These are phyloP conservation scores for Euwallacea similis DNA, from an alignment of 1,140 invertebrate species.

Conservation along the genomic window DNA sequence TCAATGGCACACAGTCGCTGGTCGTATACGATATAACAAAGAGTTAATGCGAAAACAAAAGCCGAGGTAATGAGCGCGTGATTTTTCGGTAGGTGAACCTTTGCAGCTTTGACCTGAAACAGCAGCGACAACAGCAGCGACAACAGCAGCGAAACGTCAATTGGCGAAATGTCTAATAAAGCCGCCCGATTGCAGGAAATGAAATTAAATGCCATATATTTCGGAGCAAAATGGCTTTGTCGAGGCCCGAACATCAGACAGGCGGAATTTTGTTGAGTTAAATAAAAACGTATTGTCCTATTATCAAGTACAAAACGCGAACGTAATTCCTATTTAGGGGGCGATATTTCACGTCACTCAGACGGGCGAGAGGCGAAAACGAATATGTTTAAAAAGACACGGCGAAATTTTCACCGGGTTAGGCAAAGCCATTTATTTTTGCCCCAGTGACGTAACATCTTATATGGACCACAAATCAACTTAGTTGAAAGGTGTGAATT, in stretches of 20 bases:
- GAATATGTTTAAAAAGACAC: slow-evolving; percentile 33
- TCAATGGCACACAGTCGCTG: no score
- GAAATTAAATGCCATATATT: slow-evolving; percentile 34
- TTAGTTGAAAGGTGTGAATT: slow-evolving; percentile 10
- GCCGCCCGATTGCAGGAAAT: neutral
- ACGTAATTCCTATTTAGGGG: slow-evolving; percentile 32
- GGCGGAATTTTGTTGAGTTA: slow-evolving; percentile 37
- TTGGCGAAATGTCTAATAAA: no score
- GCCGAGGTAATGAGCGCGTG: no score
- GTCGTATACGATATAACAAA: no score
- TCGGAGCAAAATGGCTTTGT: slow-evolving; percentile 21
- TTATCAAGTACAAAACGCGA: slow-evolving; percentile 35
- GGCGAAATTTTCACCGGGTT: slow-evolving; percentile 32
- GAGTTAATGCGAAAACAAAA: no score
- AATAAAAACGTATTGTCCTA: slow-evolving; percentile 38
- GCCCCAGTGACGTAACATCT: slow-evolving; percentile 22
- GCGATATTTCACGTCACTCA: slow-evolving; percentile 32
- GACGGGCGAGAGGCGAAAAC: slow-evolving; percentile 25
- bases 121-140: no score
- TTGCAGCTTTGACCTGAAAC: no score
- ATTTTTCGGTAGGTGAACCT: no score
- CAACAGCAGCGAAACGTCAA: no score
- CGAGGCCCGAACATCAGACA: slow-evolving; percentile 33
- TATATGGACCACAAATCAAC: slow-evolving; percentile 35
- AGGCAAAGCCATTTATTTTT: slow-evolving; percentile 33